These are phyloP conservation scores for Pteruthius melanotis DNA, from an alignment of 2,113 vertebrate species.

Conservation along the genomic window DNA sequence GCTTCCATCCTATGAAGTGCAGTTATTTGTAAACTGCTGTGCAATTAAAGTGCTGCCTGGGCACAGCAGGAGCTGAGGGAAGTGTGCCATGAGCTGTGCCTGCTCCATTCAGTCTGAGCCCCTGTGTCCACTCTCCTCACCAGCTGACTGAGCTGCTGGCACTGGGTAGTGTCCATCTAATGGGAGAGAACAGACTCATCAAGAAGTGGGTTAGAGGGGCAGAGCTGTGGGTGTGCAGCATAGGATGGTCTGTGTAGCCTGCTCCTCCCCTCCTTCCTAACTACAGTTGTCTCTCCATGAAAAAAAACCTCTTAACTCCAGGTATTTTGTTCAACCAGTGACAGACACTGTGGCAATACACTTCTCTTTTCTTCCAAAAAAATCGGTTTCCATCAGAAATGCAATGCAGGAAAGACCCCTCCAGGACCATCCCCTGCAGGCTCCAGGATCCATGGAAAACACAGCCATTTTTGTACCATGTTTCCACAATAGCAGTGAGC, in stretches of 20 bases:
- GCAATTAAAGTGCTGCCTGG: neutral
- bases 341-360: neutral
- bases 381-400: neutral
- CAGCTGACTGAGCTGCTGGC: neutral
- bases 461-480: neutral
- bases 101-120: accelerated
- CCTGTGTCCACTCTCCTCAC: neutral
- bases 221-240: neutral
- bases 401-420: neutral
- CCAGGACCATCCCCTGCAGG: neutral
- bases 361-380: neutral
- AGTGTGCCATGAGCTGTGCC: neutral
- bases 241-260: accelerated
- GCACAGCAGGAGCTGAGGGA: neutral
- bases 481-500: accelerated
- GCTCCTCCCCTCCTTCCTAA: neutral
- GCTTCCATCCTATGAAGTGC: neutral
- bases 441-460: neutral
- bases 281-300: neutral
- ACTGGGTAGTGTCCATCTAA: neutral
- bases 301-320: neutral
- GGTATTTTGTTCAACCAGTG: neutral
- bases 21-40: neutral
- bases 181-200: neutral
- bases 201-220: neutral